Conservation (phyloP, 1,140 invertebrate genomes). For the Neuroterus valhalla region DNA sequence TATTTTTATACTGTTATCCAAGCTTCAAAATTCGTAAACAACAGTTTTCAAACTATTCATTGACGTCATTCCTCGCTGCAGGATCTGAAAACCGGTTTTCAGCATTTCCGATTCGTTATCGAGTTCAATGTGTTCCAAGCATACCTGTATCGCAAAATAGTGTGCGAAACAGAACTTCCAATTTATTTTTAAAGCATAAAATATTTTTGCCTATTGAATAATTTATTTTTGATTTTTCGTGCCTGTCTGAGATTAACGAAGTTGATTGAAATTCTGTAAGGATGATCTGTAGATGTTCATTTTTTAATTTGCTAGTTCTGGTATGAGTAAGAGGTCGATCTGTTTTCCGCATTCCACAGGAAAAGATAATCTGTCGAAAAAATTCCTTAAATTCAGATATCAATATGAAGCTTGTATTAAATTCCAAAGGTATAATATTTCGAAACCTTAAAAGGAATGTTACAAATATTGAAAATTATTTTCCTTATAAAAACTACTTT, state of each 20-base stretch:
- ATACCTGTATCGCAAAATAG: slow-evolving; percentile 13
- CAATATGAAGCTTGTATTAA: too few species aligned
- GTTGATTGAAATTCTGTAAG: not conserved
- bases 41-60: slow-evolving; percentile 19
- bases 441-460: too few species aligned
- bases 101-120: slow-evolving; percentile 23
- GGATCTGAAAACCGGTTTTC: slow-evolving; percentile 15
- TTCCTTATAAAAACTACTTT: too few species aligned
- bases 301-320: slow-evolving; percentile 13
- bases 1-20: not conserved
- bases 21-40: slow-evolving; percentile 12
- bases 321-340: slow-evolving; percentile 4
- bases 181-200: not conserved
- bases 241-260: not conserved
- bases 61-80: slow-evolving; percentile 7
- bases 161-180: not conserved
- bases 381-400: too few species aligned
- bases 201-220: not conserved
- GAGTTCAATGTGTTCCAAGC: slow-evolving; percentile 21
- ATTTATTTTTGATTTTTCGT: not conserved
- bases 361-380: too few species aligned
- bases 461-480: too few species aligned
- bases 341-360: slow-evolving; percentile 13
- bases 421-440: too few species aligned
- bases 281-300: not conserved